Conservation (phyloP, 2,797 vertebrate species). For the Dicrostonyx torquatus region DNA sequence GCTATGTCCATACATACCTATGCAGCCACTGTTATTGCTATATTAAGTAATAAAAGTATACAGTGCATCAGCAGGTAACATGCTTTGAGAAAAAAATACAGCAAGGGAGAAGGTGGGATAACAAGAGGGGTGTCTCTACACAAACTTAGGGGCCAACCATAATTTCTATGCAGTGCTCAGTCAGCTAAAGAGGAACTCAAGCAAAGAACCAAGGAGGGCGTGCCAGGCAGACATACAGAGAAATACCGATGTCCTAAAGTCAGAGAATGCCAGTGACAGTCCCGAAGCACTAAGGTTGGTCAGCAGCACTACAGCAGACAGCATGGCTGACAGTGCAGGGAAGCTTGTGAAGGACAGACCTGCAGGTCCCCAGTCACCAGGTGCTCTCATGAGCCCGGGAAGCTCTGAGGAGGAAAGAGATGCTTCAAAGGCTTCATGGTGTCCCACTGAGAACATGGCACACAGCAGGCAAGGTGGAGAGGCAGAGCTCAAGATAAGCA, state of each 20-base stretch:
- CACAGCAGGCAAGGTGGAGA: too few species aligned
- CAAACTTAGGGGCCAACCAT: background rate
- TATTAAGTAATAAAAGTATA: background rate
- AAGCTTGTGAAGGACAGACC: too few species aligned
- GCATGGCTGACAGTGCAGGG: background rate
- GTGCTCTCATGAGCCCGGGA: rapidly evolving
- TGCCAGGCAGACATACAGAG: background rate
- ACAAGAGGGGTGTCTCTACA: background rate
- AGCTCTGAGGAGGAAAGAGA: rapidly evolving
- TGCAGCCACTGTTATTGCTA: rapidly evolving
- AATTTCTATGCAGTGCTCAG: background rate
- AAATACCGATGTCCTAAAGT: background rate
- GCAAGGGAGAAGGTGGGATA: background rate
- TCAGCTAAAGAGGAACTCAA: background rate
- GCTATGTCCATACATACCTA: background rate
- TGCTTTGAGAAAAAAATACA: background rate
- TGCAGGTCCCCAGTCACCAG: background rate
- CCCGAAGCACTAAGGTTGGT: background rate
- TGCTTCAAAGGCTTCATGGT: background rate
- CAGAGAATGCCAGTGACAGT: background rate
- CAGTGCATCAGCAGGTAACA: rapidly evolving
- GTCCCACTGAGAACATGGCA: rapidly evolving
- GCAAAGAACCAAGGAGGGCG: background rate
- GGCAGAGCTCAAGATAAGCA: rapidly evolving
- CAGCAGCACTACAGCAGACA: too few species aligned